Evolutionary conservation across 2,797 vertebrate species (phyloP), one percentile per base, ranked within the genome.

Genomic region (Channallabes apus): DNA sequence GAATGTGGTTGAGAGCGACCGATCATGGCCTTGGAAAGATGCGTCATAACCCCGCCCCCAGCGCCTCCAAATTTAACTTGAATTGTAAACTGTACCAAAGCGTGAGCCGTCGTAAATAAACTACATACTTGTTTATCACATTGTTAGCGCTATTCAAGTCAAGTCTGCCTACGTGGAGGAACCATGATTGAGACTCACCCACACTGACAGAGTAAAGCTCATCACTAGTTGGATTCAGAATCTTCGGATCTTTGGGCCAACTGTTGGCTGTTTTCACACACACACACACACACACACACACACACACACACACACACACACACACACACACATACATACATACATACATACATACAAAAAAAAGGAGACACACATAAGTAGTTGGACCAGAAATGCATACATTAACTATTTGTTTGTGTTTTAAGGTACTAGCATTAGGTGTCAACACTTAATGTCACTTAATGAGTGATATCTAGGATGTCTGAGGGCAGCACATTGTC

Each of bases 201-300:
- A 51, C 88, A 87, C 59, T 89, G 81, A 95, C 90, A 0, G 20
- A n/a, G 91, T 88, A 89, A 54, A 86, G 24, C 6, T 91, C 64
- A 15, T 88, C 24, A 1, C 1, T 0, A 0, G 64, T 3, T 0
- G 93, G 94, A 4, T 87, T 87, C 0, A 91, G 24, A 69, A 96
- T 91, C 20, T 0, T 71, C 1, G 94, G 94, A 0, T 41, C 0
- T 87, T 91, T 94, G n/a, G 78, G 14, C 2, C 85, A 0, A 0
- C 0, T 0, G 0, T 14, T 0, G 0, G 92, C 7, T 54, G 64
- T 94, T 94, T 85, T 22, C 54, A 24, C 11, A 67, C 14, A 62
- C 46, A 87, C 51, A 84, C 58, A 84, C 22, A 81, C 58, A 68
- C 61, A 85, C 68, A 82, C 46, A 81, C 64, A 82, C 38, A 80